These are phyloP conservation scores for Venturia canescens DNA, from an alignment of 1,140 invertebrate species.

Conservation along the genomic window DNA sequence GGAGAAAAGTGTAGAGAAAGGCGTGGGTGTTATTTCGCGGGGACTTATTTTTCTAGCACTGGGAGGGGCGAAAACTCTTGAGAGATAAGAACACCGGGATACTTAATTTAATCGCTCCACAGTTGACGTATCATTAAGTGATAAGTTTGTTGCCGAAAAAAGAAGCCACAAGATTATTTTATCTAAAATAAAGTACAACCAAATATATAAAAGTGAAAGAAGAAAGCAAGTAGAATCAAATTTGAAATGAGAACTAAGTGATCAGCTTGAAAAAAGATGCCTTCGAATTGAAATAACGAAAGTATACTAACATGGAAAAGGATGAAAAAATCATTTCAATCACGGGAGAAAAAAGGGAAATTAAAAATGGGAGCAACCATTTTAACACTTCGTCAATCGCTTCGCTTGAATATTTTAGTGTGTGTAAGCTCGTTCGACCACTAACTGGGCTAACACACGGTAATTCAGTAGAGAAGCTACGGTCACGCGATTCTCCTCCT, in stretches of 20 bases:
- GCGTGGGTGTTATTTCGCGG: neutral
- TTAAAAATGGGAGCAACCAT: neutral
- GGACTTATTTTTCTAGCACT: neutral
- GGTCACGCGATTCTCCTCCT: slow-evolving; percentile 27
- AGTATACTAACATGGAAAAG: too few relatives aligned
- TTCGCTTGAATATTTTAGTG: slow-evolving; percentile 14
- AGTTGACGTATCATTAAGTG: slow-evolving; percentile 19
- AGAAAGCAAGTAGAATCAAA: too few relatives aligned
- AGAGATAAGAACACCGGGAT: slow-evolving; percentile 31
- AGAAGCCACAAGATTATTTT: neutral
- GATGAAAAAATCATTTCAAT: too few relatives aligned
- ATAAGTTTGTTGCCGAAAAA: slow-evolving; percentile 5
- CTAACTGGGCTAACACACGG: neutral
- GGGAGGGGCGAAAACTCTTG: too few relatives aligned
- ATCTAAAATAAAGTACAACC: too few relatives aligned
- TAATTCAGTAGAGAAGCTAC: slow-evolving; percentile 18
- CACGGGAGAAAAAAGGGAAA: neutral
- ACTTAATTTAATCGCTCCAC: slow-evolving; percentile 38
- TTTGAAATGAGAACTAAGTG: too few relatives aligned
- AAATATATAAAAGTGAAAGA: too few relatives aligned
- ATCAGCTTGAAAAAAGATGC: too few relatives aligned
- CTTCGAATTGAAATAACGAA: too few relatives aligned
- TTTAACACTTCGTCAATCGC: slow-evolving; percentile 8
- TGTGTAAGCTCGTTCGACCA: slow-evolving; percentile 14
- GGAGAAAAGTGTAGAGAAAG: neutral